Conservation (phyloP, 64 coral and sea anemone genomes). For the Pocillopora verrucosa region DNA sequence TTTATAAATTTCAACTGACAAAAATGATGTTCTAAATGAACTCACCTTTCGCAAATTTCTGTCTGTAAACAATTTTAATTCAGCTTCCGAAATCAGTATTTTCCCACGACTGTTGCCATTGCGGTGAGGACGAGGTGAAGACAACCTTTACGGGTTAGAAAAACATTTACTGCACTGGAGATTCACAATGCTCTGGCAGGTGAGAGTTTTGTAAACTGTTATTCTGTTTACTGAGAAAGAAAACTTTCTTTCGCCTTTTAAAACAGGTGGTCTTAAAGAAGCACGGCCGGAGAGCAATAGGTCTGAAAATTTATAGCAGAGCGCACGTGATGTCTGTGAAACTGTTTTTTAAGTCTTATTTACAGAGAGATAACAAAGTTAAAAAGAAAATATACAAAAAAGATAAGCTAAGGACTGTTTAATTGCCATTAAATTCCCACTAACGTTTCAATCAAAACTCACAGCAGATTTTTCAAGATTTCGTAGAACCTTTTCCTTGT, state of each 20-base stretch:
- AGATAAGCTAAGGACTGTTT: neutral
- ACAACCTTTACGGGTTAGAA: neutral
- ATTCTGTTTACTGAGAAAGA: neutral
- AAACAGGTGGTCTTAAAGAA: neutral
- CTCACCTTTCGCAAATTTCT: neutral
- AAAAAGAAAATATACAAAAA: conserved; percentile 12
- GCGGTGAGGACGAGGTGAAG: neutral
- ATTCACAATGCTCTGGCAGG: neutral
- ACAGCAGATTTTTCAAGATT: too few species aligned
- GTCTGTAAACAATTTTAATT: neutral
- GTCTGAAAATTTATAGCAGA: neutral
- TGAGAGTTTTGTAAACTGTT: neutral
- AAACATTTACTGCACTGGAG: neutral
- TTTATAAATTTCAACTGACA: neutral
- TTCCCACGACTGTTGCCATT: neutral
- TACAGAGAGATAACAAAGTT: neutral
- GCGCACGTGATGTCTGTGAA: neutral
- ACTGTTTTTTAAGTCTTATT: neutral
- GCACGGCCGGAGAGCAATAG: too few species aligned
- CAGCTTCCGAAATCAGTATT: neutral
- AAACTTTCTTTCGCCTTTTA: neutral
- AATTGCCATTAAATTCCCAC: neutral
- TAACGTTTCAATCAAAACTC: too few species aligned
- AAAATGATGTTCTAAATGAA: neutral
- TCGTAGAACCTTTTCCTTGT: too few species aligned